Evolutionary conservation across 1,140 invertebrate genomes (phyloP).

Genomic region (Microplitis mediator): DNA sequence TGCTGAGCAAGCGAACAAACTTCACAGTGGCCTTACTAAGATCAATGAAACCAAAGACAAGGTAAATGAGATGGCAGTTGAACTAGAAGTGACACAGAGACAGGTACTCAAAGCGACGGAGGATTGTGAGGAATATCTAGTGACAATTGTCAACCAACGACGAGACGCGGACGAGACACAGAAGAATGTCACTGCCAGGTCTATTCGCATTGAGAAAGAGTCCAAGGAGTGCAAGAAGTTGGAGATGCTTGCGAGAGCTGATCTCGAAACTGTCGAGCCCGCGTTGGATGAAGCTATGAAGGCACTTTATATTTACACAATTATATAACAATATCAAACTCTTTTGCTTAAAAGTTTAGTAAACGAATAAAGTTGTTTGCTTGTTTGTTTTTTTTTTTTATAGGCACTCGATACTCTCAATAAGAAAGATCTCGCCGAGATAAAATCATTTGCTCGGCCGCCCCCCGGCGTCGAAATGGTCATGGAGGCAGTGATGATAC

Average conservation of each 20-base stretch:
- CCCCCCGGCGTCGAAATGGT: conserved; percentile 86
- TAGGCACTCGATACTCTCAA: conserved; percentile 81
- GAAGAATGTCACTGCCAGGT: conserved; percentile 70
- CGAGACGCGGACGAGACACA: conserved; percentile 76
- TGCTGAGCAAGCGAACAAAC: conserved; percentile 73
- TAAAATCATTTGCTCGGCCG: conserved; percentile 84
- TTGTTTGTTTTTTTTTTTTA: conserved; percentile 3
- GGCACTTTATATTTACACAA: conserved; percentile 51
- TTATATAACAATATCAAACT: conserved; percentile 27
- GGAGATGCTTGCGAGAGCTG: conserved; percentile 77
- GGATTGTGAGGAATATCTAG: conserved; percentile 76
- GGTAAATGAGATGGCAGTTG: conserved; percentile 79
- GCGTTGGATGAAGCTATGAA: conserved; percentile 81
- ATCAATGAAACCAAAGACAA: conserved; percentile 73
- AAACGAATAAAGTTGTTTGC: conserved; percentile 44
- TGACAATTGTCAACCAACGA: conserved; percentile 77
- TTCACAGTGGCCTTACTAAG: conserved; percentile 77
- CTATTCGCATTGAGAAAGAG: conserved; percentile 76
- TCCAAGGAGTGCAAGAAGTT: conserved; percentile 78
- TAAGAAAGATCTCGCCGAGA: conserved; percentile 87
- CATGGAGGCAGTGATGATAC: conserved; percentile 86
- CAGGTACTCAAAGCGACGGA: conserved; percentile 60
- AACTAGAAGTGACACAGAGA: conserved; percentile 77
- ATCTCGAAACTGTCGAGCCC: conserved; percentile 83
- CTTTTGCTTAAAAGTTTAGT: conserved; percentile 69